Evolutionary conservation across 1,140 invertebrate species (phyloP), one percentile per base, ranked within the genome.

Genomic region (Saccostrea glomerata): DNA sequence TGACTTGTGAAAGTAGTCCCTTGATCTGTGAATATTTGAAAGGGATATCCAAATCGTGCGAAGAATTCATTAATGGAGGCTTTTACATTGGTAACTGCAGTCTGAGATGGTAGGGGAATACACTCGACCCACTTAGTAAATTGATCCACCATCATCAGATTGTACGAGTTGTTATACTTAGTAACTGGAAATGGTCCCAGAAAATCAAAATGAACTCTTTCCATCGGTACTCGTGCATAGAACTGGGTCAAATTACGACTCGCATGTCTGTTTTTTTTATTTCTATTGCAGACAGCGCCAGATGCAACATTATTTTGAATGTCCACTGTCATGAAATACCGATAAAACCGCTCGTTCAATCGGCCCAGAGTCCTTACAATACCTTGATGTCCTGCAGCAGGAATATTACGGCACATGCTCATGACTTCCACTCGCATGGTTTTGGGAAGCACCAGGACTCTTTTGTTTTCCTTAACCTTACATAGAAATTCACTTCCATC

Each of bases 131-230:
- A 85, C 87, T 90, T 90, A 0, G 88, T 85, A 66, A 90, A 89
- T 55, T 90, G 88, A 73, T 90, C 88, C 54, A 58, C 9, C 20
- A 90, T 88, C 63, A 88, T 70, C 23, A 90, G 47, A n/a, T 86
- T 83, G 23, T 86, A 88, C 17, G 70, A 20, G 55, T 90, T 90
- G 1, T 56, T 82, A 77, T 13, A 83, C 20, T 20, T 47, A 11
- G 25, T 60, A 66, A 20, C n/a, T 12, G 86, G 82, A 4, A 87
- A 63, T 55, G 88, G 85, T 5, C 86, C 88, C 23, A 89, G 0
- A n/a, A 90, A 86, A 85, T 90, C 88, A 3, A 90, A 30, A 87
- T 88, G 89, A 15, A 90, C 87, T 40, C 87, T 58, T 60, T 90
- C 89, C 89, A 88, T 90, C 17, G 89, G 89, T 17, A 60, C 55